Percentiles rank a stretch among this genome's conserved stretches.
phyloP scores from a whole-genome alignment of 2,888 invertebrate genomes.

The Diarsia mendica region DNA sequence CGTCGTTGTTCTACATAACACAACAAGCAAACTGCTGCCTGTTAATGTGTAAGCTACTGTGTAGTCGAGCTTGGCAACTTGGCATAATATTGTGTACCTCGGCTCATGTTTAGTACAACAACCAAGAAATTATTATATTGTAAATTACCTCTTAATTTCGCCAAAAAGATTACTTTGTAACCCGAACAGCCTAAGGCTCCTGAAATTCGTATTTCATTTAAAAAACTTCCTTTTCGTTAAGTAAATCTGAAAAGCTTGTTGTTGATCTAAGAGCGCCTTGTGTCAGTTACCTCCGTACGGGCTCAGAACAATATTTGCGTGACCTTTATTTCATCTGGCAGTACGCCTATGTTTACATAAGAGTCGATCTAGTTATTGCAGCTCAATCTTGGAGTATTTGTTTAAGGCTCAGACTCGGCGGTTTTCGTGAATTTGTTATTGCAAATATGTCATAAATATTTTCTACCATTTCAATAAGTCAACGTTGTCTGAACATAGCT shows the following conservation, averaged over 20 bases:
- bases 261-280: conserved; percentile 28
- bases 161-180: conserved; percentile 12
- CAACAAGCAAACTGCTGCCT: conserved; percentile 38
- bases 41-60: conserved; percentile 44
- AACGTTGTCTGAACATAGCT: conserved; percentile 4
- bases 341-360: conserved; percentile 49
- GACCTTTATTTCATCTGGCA: conserved; percentile 52
- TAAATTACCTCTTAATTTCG: conserved; percentile 16
- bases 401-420: conserved; percentile 37
- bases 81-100: conserved; percentile 42
- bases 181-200: neutral
- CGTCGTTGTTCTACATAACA: conserved; percentile 27
- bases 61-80: conserved; percentile 29
- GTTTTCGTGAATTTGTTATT: conserved; percentile 30
- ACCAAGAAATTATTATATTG: conserved; percentile 3
- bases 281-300: conserved; percentile 25
- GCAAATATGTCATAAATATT: conserved; percentile 27
- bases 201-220: conserved; percentile 32
- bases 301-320: conserved; percentile 58
- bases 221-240: conserved; percentile 11
- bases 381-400: conserved; percentile 56
- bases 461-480: conserved; percentile 43
- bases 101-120: conserved; percentile 27
- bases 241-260: conserved; percentile 40
- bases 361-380: conserved; percentile 45